Base-by-base conservation (phyloP, 1,140 invertebrate genomes). In the Chlorops oryzae region DNA sequence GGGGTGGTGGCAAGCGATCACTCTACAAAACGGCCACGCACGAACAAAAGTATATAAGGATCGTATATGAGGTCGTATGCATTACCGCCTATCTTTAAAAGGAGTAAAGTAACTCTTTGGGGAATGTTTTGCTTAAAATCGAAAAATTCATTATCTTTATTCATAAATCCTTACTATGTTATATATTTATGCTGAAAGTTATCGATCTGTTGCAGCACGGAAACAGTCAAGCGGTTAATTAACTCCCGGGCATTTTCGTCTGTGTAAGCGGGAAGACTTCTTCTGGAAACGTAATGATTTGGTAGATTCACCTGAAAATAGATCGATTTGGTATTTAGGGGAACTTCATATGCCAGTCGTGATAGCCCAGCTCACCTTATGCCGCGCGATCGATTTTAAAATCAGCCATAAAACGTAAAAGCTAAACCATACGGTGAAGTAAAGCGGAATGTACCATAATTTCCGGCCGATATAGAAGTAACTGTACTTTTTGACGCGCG, bases 391-490 rank as follows among this genome's bases (percentile, higher is more conserved):
- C 6, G 86, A 85, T 65, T 88, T 88, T 2, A 89, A 73, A 40
- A 90, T 84, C 7, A 90, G 73, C 32, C 84, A 84, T 3, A 82
- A 81, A 2, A 90, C 82, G 56, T 89, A 90, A 50, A 88, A 77
- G 50, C 87, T 84, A 59, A 89, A 89, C 70, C 70, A 90, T n/a
- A 88, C 82, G 50, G 86, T 88, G 61, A 89, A 90, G 63, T 89
- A 90, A 12, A 90, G 62, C 0, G 87, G 87, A 37, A 89, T 75
- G 59, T 89, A 90, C 81, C 87, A 90, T 3, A 89, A 74, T 59
- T 89, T 88, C 51, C 85, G 81, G 0, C 86, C 86, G 55, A 89
- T 78, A 59, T 84, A 88, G 62, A 88, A 89, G 67, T 89, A 89
- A 62, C 84, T 87, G 74, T 86, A 89, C 52, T 86, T 87, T 47